Conservation (phyloP, 2,113 vertebrate species). For the Haplochromis burtoni region DNA sequence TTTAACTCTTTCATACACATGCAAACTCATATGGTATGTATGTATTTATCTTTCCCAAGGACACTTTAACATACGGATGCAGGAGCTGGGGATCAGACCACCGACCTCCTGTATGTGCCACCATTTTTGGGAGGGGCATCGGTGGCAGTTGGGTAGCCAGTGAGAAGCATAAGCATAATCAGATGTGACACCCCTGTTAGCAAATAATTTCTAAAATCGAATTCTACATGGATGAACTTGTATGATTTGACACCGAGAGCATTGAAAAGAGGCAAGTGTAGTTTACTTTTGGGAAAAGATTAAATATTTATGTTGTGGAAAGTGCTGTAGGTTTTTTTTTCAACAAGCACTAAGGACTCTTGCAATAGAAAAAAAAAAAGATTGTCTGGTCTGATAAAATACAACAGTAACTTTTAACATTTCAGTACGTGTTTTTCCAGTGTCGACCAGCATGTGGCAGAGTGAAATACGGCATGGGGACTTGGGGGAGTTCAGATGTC, state of each 20-base stretch:
- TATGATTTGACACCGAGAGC: neutral
- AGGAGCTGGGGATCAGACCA: neutral
- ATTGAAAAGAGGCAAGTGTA: neutral
- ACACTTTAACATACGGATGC: neutral
- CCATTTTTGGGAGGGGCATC: neutral
- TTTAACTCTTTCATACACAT: neutral
- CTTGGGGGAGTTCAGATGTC: neutral
- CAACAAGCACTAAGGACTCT: neutral
- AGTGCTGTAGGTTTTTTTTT: neutral
- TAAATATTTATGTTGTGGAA: neutral
- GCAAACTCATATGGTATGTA: neutral
- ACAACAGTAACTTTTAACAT: neutral
- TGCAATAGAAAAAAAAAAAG: neutral
- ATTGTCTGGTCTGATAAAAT: neutral
- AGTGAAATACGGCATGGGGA: neutral
- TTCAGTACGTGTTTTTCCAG: neutral
- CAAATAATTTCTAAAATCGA: neutral
- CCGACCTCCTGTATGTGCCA: neutral
- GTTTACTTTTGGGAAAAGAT: neutral
- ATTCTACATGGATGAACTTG: neutral
- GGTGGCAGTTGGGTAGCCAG: neutral
- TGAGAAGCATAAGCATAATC: neutral
- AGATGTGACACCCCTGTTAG: neutral
- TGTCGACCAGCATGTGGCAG: conserved; percentile 44
- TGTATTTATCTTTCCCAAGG: neutral